phyloP scores from a whole-genome alignment of 2,888 invertebrate species.

The Diachrysia chrysitis region DNA sequence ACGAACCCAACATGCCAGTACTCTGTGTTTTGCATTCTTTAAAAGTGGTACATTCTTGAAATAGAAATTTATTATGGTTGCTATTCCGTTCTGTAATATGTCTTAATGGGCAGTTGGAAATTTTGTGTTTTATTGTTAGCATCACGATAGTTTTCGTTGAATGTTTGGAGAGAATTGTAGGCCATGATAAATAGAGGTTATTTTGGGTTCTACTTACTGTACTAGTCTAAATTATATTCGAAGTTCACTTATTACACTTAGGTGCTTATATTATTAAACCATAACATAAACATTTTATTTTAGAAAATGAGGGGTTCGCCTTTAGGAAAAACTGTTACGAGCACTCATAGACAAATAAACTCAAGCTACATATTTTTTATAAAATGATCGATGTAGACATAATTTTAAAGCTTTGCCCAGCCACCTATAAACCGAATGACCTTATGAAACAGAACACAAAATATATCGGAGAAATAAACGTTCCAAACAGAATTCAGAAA shows the following conservation, averaged over 20 bases:
- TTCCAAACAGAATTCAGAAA: slow-evolving; percentile 1
- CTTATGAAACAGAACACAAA: background rate
- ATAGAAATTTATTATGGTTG: slow-evolving; percentile 36
- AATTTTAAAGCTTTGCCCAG: background rate
- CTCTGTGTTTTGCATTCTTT: slow-evolving; percentile 48
- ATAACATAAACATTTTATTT: background rate
- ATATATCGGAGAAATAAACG: background rate
- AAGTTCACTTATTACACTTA: too few species aligned
- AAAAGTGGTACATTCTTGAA: slow-evolving; percentile 42
- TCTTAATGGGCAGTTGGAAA: slow-evolving; percentile 43
- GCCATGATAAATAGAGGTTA: background rate
- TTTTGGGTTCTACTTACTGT: background rate
- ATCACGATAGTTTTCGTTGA: slow-evolving; percentile 12
- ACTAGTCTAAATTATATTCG: background rate
- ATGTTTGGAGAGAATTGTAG: background rate
- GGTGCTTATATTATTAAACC: background rate
- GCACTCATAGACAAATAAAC: too few species aligned
- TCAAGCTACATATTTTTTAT: too few species aligned
- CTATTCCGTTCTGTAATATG: slow-evolving; percentile 51
- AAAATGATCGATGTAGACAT: too few species aligned
- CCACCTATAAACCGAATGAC: background rate
- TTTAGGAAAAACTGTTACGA: too few species aligned
- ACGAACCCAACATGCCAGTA: slow-evolving; percentile 49
- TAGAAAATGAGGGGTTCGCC: too few species aligned
- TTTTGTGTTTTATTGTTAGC: slow-evolving; percentile 24